A percentile compares a stretch with the other conserved stretches of the same genome.
These are phyloP conservation scores for Drusus annulatus DNA, from an alignment of 1,140 invertebrate genomes.

Conservation along the genomic window DNA sequence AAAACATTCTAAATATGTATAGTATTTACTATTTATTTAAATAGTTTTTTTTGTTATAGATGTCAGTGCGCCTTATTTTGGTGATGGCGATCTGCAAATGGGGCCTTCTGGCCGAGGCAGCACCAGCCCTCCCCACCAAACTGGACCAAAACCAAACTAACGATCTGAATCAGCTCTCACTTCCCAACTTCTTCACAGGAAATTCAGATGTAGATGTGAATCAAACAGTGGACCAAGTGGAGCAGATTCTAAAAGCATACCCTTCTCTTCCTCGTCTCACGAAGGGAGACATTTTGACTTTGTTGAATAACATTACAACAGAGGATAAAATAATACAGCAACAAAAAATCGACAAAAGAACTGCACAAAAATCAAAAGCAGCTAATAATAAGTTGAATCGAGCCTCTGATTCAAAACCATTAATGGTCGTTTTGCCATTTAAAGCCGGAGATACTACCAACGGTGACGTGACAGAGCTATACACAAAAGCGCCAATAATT, in stretches of 20 bases:
- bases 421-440: constrained; percentile 71
- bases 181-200: constrained; percentile 23
- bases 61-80: constrained; percentile 19
- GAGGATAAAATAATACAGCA: constrained; percentile 63
- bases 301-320: constrained; percentile 74
- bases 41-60: constrained; percentile 39
- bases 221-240: constrained; percentile 75
- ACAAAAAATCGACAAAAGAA: not conserved
- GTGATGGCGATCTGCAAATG: constrained; percentile 4
- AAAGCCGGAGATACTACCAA: constrained; percentile 61
- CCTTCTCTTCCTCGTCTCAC: constrained; percentile 72
- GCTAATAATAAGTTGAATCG: not conserved
- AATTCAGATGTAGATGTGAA: constrained; percentile 62
- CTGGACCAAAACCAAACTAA: not conserved
- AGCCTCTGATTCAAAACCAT: constrained; percentile 46
- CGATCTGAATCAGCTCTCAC: constrained; percentile 2
- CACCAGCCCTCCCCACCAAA: not conserved
- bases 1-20: too few relatives aligned
- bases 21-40: too few relatives aligned
- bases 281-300: constrained; percentile 73
- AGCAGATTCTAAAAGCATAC: constrained; percentile 72
- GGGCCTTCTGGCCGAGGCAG: not conserved
- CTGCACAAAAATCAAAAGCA: not conserved
- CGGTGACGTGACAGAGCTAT: constrained; percentile 66
- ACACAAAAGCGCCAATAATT: constrained; percentile 68